These are phyloP conservation scores for Gymnobelideus leadbeateri DNA, from an alignment of 2,113 vertebrate genomes.

Conservation along the genomic window DNA sequence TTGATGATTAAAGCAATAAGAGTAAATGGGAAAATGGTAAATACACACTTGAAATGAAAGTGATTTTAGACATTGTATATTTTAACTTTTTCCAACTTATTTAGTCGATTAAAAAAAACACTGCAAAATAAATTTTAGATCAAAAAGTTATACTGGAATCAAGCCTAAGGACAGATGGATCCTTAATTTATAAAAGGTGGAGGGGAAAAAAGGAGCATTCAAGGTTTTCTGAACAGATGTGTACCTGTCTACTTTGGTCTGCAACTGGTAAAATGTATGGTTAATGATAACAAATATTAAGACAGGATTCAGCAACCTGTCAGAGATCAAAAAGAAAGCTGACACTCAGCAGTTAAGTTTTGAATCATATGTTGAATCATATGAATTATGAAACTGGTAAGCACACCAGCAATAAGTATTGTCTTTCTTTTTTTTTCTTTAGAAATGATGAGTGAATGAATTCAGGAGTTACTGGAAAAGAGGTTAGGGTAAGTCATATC, in stretches of 20 bases:
- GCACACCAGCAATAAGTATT: constrained; percentile 24
- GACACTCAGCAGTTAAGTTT: constrained; percentile 46
- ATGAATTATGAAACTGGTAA: constrained; percentile 30
- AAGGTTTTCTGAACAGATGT: background rate
- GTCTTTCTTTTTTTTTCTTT: constrained; percentile 58
- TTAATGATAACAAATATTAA: constrained; percentile 24
- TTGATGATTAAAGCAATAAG: constrained; percentile 34
- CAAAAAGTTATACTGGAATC: background rate
- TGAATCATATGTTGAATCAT: constrained; percentile 36
- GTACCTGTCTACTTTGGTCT: background rate
- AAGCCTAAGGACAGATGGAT: constrained; percentile 27
- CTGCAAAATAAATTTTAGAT: constrained; percentile 51
- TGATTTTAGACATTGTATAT: background rate
- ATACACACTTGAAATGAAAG: background rate
- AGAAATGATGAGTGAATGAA: constrained; percentile 66
- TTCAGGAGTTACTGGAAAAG: constrained; percentile 18
- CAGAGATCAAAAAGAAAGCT: constrained; percentile 14
- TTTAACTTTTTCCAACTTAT: constrained; percentile 17
- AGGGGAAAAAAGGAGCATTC: constrained; percentile 6
- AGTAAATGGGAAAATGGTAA: background rate
- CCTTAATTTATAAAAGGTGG: background rate
- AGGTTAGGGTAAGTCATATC: constrained; percentile 72
- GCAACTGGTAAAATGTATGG: constrained; percentile 21
- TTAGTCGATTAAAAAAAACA: constrained; percentile 12
- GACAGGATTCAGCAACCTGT: constrained; percentile 47